A percentile compares a stretch with the other conserved stretches of the same genome.
Conservation (phyloP, 2,888 invertebrate genomes). For the Neria commutata region DNA sequence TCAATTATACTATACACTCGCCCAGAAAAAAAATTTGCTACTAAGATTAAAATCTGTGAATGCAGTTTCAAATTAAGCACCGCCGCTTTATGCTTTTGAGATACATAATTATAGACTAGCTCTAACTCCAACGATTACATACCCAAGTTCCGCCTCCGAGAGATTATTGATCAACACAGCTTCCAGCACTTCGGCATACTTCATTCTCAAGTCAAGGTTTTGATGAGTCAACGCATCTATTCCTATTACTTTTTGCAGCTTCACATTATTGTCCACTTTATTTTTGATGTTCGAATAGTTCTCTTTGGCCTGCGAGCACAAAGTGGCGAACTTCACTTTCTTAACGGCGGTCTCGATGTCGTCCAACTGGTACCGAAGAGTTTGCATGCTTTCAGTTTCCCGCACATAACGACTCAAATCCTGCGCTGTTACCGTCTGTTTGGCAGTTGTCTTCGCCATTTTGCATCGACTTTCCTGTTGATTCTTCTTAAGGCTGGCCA, state of each 20-base stretch:
- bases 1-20: too few relatives aligned
- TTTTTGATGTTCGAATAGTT: constrained; percentile 57
- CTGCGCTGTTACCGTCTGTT: too few relatives aligned
- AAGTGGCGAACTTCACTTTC: constrained; percentile 55
- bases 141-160: constrained; percentile 54
- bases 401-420: constrained; percentile 57
- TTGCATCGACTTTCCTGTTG: constrained; percentile 7
- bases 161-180: constrained; percentile 52
- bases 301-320: constrained; percentile 53
- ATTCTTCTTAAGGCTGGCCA: constrained; percentile 40
- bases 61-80: too few relatives aligned
- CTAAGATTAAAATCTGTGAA: too few relatives aligned
- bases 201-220: constrained; percentile 45
- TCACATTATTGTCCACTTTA: constrained; percentile 52
- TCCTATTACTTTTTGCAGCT: constrained; percentile 48
- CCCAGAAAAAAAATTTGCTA: too few relatives aligned
- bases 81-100: too few relatives aligned
- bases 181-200: constrained; percentile 47
- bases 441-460: too few relatives aligned
- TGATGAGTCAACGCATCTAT: constrained; percentile 48
- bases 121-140: constrained; percentile 20
- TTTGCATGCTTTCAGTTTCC: constrained; percentile 57
- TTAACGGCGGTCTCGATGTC: constrained; percentile 53
- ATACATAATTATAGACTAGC: too few relatives aligned
- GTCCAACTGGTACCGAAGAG: constrained; percentile 50